phyloP scores from a whole-genome alignment of 30 jellyfish, hydroid and myxozoan genomes.

The Phacellophora camtschatica region DNA sequence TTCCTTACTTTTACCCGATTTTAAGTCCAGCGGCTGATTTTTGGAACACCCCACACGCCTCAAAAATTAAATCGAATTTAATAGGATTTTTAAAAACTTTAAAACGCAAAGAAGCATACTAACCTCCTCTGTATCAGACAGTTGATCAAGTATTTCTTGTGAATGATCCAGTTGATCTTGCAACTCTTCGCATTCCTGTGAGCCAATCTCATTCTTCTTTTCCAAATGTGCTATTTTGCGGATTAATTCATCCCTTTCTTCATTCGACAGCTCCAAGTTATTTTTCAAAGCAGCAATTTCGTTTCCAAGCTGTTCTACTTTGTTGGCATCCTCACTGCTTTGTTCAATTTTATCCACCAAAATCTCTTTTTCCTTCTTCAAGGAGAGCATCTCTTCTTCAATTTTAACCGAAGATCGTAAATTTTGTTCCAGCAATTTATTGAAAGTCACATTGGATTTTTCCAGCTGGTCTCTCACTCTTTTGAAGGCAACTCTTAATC shows the following conservation, averaged over 20 bases:
- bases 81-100: no score
- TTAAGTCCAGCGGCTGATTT: no score
- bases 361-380: slow-evolving; percentile 48
- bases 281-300: slow-evolving; percentile 46
- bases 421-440: slow-evolving; percentile 66
- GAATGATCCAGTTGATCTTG: slow-evolving; percentile 96
- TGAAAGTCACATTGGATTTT: slow-evolving; percentile 65
- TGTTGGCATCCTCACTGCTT: slow-evolving; percentile 26
- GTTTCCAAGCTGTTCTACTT: slow-evolving; percentile 7
- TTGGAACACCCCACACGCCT: no score
- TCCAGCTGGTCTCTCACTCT: slow-evolving; percentile 88
- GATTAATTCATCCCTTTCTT: slow-evolving; percentile 76
- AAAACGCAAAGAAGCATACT: no score
- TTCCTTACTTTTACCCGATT: no score
- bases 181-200: slow-evolving; percentile 81
- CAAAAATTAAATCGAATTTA: no score
- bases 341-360: slow-evolving; percentile 19
- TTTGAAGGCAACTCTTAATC: slow-evolving; percentile 69
- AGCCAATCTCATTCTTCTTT: slow-evolving; percentile 60
- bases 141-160: slow-evolving; percentile 85
- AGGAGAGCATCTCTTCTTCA: slow-evolving; percentile 59
- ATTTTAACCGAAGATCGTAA: slow-evolving; percentile 62
- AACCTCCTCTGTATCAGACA: slow-evolving; percentile 85
- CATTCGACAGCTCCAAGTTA: slow-evolving; percentile 49
- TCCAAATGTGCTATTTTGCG: slow-evolving; percentile 67